Base-by-base conservation (phyloP, 2,113 vertebrate species). In the Harpagus bidentatus region DNA sequence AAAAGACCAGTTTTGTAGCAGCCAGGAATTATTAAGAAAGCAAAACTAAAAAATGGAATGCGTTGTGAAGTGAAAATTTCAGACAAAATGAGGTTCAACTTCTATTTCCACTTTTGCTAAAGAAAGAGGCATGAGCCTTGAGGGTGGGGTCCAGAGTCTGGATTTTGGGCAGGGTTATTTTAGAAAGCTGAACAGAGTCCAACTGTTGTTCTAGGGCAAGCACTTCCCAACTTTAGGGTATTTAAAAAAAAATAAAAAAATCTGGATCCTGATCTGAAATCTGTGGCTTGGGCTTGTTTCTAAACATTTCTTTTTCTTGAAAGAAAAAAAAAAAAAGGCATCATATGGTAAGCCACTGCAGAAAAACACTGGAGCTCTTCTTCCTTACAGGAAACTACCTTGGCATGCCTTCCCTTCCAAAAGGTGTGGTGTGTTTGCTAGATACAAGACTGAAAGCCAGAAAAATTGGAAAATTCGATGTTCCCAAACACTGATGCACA, bases 161-260 rank as follows among this genome's bases (percentile, higher is more conserved):
- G 73, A 94, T 85, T 93, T 93, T 91, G 89, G 91, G 91, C 86
- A 91, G 67, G 78, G 84, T 88, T 96, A 70, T 94, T 95, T 97
- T 95, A 88, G 62, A 95, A 94, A 83, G 59, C 67, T 92, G 94
- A 92, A 82, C 7, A 23, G 31, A 71, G 16, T 47, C 72, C 96
- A 90, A 45, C 43, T 78, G 32, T 80, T 94, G 81, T 88, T 93
- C 70, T 53, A 95, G 74, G 81, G 66, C 47, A 95, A 84, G 69
- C 26, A 61, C 80, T 91, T 93, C 88, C 76, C 83, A 92, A 43
- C 43, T 91, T 79, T 2, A 71, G 91, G 28, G 26, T 69, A 85
- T 82, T 93, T 66, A 2, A 3, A 45, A 86, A 52, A 50, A 83
- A 48, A 48, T n/a, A n/a, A 93, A 52, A 93, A 84, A 76, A 8